phyloP scores from a whole-genome alignment of 2,888 invertebrate species.

The Torymus auratus region DNA sequence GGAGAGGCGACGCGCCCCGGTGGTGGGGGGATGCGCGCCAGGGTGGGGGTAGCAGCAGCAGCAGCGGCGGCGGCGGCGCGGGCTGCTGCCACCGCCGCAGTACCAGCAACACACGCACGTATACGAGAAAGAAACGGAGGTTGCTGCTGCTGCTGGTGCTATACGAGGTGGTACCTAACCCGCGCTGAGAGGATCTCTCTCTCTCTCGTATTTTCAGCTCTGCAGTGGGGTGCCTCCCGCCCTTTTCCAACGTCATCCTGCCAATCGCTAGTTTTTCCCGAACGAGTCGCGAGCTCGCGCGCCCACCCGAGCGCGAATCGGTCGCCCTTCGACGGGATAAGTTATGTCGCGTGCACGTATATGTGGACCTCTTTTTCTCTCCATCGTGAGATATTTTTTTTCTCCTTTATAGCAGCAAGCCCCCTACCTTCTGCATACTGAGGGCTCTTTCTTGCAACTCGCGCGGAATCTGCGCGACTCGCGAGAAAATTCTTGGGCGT shows the following conservation, averaged over 20 bases:
- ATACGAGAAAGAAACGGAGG: slow-evolving; percentile 72
- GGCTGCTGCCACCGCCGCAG: background rate
- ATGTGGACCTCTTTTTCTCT: slow-evolving; percentile 26
- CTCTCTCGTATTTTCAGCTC: slow-evolving; percentile 75
- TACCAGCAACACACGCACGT: slow-evolving; percentile 14
- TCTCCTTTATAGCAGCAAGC: slow-evolving; percentile 33
- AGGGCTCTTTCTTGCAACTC: slow-evolving; percentile 45
- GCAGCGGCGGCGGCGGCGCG: slow-evolving; percentile 36
- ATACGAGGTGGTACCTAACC: slow-evolving; percentile 73
- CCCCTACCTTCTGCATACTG: slow-evolving; percentile 15
- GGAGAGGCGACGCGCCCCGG: slow-evolving; percentile 61
- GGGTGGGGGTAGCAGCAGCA: slow-evolving; percentile 57
- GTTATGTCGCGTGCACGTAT: slow-evolving; percentile 59
- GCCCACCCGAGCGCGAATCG: slow-evolving; percentile 63
- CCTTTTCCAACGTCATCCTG: slow-evolving; percentile 73
- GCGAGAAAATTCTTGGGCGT: slow-evolving; percentile 46
- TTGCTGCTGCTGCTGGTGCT: slow-evolving; percentile 60
- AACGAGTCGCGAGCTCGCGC: slow-evolving; percentile 60
- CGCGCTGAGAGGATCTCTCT: slow-evolving; percentile 70
- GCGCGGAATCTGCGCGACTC: slow-evolving; percentile 41
- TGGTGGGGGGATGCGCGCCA: slow-evolving; percentile 49
- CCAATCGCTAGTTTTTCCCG: slow-evolving; percentile 73
- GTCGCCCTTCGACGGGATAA: slow-evolving; percentile 63
- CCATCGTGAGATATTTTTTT: background rate
- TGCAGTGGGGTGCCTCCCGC: slow-evolving; percentile 68